Conservation (phyloP, 2,797 vertebrate genomes). For the Hoplostethus mediterraneus region DNA sequence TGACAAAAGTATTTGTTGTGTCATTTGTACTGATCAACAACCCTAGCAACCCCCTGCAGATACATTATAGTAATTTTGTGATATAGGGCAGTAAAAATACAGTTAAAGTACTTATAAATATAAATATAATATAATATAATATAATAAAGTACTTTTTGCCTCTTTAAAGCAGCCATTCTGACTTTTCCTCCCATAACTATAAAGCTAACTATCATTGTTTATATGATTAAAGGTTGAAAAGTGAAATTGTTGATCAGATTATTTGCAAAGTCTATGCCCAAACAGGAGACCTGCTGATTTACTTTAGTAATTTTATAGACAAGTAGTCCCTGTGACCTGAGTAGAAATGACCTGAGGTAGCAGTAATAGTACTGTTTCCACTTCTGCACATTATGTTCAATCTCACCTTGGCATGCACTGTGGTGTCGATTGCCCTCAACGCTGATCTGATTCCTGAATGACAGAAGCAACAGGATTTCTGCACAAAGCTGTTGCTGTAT, state of each 20-base stretch:
- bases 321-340: conserved; percentile 5
- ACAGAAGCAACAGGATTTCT: conserved; percentile 37
- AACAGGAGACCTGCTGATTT: conserved; percentile 27
- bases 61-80: too few relatives aligned
- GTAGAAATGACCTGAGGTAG: conserved; percentile 22
- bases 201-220: neutral
- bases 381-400: conserved; percentile 40
- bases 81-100: too few relatives aligned
- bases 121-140: too few relatives aligned
- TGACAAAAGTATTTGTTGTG: too few relatives aligned
- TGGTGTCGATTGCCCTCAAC: conserved; percentile 14
- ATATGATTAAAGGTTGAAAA: too few relatives aligned
- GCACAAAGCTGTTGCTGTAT: conserved; percentile 38
- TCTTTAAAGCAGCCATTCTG: too few relatives aligned
- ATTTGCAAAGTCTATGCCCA: neutral
- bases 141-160: too few relatives aligned
- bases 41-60: too few relatives aligned
- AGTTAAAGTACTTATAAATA: too few relatives aligned
- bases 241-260: conserved; percentile 1
- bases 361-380: conserved; percentile 44
- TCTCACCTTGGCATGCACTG: conserved; percentile 30
- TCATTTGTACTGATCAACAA: too few relatives aligned
- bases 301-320: conserved; percentile 12
- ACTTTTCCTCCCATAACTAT: neutral
- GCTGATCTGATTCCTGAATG: conserved; percentile 27